phyloP scores from a whole-genome alignment of 2,888 invertebrate species.

The Epirrhoe alternata region DNA sequence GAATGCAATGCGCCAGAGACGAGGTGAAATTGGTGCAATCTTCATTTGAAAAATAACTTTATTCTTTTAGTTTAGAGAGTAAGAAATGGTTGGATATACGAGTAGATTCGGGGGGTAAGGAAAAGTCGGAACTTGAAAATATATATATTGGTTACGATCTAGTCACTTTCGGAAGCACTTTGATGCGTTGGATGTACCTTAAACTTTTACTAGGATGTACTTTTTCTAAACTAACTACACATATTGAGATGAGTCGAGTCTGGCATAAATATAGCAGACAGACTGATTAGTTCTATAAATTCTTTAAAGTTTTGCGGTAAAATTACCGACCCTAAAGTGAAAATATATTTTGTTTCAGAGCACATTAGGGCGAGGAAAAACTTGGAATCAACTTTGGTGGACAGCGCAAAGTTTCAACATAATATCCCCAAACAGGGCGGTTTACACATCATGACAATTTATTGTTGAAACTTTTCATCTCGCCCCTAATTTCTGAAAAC shows the following conservation, averaged over 20 bases:
- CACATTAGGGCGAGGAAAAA: constrained; percentile 22
- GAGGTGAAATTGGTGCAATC: constrained; percentile 11
- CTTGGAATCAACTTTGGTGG: constrained; percentile 31
- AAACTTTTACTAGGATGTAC: too few relatives aligned
- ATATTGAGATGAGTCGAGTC: too few relatives aligned
- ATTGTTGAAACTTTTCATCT: constrained; percentile 56
- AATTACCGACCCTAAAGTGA: background rate
- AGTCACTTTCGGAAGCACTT: too few relatives aligned
- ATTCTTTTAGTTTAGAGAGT: background rate
- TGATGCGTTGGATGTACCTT: too few relatives aligned
- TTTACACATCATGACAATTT: constrained; percentile 62
- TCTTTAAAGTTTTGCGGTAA: too few relatives aligned
- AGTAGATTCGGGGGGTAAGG: too few relatives aligned
- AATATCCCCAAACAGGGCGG: constrained; percentile 38
- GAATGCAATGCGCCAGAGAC: constrained; percentile 10
- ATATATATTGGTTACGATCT: too few relatives aligned
- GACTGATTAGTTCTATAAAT: too few relatives aligned
- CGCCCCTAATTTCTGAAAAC: constrained; percentile 50
- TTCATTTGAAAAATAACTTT: background rate
- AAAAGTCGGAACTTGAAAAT: too few relatives aligned
- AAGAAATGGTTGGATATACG: too few relatives aligned
- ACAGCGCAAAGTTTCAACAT: constrained; percentile 37
- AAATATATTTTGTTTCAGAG: constrained; percentile 16
- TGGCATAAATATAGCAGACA: too few relatives aligned
- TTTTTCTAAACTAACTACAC: too few relatives aligned